These are phyloP conservation scores for Ptychochromis oligacanthus DNA, from an alignment of 2,113 vertebrate genomes.

Conservation along the genomic window DNA sequence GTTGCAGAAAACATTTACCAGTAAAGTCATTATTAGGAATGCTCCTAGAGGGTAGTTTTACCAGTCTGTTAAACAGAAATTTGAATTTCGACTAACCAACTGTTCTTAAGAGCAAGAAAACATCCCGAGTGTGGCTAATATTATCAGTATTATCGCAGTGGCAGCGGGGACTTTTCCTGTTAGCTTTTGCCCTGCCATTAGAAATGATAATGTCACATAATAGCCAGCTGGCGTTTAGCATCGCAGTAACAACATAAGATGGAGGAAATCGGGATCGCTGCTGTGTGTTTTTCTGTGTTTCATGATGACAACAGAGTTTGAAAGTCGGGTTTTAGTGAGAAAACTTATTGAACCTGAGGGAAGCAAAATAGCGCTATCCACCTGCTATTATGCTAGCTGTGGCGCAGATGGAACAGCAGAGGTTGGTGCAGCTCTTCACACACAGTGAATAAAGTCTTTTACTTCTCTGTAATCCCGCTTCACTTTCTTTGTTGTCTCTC, in stretches of 20 bases:
- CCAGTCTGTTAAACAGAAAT: neutral
- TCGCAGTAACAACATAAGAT: neutral
- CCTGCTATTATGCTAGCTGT: neutral
- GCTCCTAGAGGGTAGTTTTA: neutral
- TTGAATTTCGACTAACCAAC: neutral
- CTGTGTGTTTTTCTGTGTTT: neutral
- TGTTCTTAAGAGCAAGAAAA: neutral
- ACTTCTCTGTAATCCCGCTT: neutral
- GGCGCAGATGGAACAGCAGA: neutral
- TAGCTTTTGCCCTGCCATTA: neutral
- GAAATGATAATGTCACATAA: neutral
- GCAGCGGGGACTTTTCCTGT: neutral
- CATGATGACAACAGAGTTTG: neutral
- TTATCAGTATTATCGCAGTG: neutral
- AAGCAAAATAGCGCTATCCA: neutral
- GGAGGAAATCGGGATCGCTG: neutral
- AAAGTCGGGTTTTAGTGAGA: neutral
- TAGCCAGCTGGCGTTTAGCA: fast-evolving
- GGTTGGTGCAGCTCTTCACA: neutral
- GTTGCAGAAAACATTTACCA: slow-evolving; percentile 9
- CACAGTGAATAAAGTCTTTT: neutral
- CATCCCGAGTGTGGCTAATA: neutral
- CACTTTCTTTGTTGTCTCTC: neutral
- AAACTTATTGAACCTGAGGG: too few relatives aligned
- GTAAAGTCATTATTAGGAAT: neutral